These are phyloP conservation scores for Psittacula echo DNA, from an alignment of 2,797 vertebrate genomes.

Conservation along the genomic window DNA sequence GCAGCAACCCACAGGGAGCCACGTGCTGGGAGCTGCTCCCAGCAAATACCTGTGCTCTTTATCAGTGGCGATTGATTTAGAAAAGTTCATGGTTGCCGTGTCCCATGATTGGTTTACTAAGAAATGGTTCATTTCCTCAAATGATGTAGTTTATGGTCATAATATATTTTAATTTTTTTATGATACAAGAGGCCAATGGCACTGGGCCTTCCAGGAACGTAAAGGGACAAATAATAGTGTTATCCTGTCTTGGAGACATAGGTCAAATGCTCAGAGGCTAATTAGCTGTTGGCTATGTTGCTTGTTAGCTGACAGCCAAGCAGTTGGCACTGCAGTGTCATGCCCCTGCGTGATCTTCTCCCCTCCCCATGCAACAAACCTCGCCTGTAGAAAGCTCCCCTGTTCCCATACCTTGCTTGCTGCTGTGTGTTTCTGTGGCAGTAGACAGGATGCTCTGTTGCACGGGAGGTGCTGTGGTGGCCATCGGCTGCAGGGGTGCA, in stretches of 20 bases:
- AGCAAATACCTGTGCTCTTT: conserved; percentile 85
- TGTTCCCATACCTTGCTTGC: background rate
- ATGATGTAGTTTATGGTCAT: conserved; percentile 85
- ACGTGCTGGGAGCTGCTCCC: conserved; percentile 18
- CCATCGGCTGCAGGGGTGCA: rapidly evolving
- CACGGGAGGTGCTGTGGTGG: background rate
- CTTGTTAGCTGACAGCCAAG: background rate
- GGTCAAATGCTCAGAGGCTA: background rate
- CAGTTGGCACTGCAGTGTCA: background rate
- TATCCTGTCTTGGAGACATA: background rate
- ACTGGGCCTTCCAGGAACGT: background rate
- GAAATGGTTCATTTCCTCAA: conserved; percentile 75
- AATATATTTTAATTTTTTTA: conserved; percentile 93
- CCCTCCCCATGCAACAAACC: background rate
- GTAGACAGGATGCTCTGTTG: background rate
- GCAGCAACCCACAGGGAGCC: background rate
- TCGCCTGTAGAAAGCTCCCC: background rate
- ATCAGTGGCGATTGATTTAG: conserved; percentile 87
- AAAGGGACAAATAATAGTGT: background rate
- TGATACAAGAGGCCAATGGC: conserved; percentile 44
- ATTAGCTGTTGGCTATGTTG: background rate
- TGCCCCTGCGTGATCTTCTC: background rate
- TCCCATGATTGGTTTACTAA: conserved; percentile 7
- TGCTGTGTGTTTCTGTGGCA: background rate
- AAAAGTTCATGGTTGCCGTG: conserved; percentile 65